Evolutionary conservation across 2,888 invertebrate genomes (phyloP), one percentile per base, ranked within the genome.

Genomic region (Merodon equestris): DNA sequence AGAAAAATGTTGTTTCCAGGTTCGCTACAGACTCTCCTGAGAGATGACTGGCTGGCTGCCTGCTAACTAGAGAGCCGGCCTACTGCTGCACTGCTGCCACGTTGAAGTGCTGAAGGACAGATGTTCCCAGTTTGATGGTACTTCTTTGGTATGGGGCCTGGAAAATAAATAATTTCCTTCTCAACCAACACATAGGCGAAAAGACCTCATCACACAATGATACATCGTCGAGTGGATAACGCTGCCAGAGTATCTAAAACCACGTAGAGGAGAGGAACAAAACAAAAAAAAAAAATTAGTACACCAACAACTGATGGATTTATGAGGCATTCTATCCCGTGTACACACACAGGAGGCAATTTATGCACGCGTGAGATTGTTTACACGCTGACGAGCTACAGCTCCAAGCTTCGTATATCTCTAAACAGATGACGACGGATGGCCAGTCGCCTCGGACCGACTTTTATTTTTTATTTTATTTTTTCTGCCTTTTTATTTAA

Each of bases 271-370:
- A 34, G 42, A 50, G 12, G 40, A 57, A 56, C 27, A 17, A 13
- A 40, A 10, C 15, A 40, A 38, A 34, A 54, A 54, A 54, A 40
- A 71, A 45, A 53, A 53, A 67, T 13, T 50, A 60, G 74, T 74
- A 74, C 73, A 72, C 63, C 66, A 64, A 63, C 48, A 79, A 74
- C 57, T 79, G 79, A 79, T 79, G 79, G 74, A 79, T 79, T 79
- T 79, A 79, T 79, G 79, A 79, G 68, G 68, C 74, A 60, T 68
- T 74, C 77, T 53, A 68, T 64, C 72, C 51, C 72, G 51, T 12
- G 51, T 48, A 74, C 38, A 74, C 58, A 68, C 36, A 17, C 64
- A 45, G 60, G 54, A 56, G 57, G 67, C 57, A 74, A 79, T 79
- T 74, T 79, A 74, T 67, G 63, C 68, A 53, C 73, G 58, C 42